Percentiles rank a stretch among this genome's conserved stretches.
Conservation (phyloP, 2,113 vertebrate species). For the Etheostoma spectabile region DNA sequence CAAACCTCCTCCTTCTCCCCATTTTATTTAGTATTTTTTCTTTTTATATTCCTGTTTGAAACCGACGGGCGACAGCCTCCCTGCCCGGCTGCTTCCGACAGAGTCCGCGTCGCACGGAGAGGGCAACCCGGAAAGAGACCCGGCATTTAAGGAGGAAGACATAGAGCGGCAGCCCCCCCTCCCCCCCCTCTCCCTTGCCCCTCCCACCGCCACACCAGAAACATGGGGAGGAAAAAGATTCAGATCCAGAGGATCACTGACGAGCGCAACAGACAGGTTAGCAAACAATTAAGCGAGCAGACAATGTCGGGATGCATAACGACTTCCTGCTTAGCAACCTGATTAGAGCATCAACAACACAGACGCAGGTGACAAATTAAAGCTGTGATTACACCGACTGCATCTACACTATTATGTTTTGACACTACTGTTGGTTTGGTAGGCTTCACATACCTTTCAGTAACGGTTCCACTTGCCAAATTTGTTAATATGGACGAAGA, state of each 20-base stretch:
- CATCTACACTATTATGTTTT: too few species aligned
- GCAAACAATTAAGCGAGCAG: background rate
- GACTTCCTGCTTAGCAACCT: background rate
- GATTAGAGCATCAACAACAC: background rate
- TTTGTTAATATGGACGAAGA: too few species aligned
- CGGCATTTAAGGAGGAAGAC: constrained; percentile 32
- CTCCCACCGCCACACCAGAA: constrained; percentile 77
- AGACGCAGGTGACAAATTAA: background rate
- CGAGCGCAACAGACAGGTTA: constrained; percentile 96
- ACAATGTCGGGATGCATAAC: background rate
- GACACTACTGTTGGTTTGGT: too few species aligned
- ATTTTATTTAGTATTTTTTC: constrained; percentile 43
- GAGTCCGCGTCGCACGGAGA: constrained; percentile 32
- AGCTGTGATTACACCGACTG: too few species aligned
- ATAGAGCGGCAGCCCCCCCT: constrained; percentile 28
- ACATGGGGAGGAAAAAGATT: constrained; percentile 99
- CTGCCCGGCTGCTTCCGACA: constrained; percentile 53
- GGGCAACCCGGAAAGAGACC: constrained; percentile 23
- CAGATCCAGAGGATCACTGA: constrained; percentile 99
- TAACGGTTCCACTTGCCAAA: too few species aligned
- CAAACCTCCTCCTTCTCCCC: constrained; percentile 55
- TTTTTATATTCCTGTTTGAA: constrained; percentile 2
- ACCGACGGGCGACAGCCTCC: constrained; percentile 41
- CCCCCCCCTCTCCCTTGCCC: constrained; percentile 48
- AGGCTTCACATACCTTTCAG: too few species aligned